phyloP scores from a whole-genome alignment of 2,113 vertebrate species.

The Arvicanthis niloticus region DNA sequence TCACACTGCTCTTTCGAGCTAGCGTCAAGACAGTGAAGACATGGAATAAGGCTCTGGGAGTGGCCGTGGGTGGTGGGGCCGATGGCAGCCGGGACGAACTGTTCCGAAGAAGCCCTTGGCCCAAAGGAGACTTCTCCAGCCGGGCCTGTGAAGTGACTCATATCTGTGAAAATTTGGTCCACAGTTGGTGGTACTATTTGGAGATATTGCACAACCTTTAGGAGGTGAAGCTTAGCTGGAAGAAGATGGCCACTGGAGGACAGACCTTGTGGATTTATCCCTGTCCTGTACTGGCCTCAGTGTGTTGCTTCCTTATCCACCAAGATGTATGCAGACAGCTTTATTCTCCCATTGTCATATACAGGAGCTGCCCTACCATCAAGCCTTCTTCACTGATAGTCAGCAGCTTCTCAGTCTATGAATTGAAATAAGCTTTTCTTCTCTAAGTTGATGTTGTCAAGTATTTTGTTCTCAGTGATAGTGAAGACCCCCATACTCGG shows the following conservation, averaged over 20 bases:
- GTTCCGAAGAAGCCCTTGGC: conserved; percentile 88
- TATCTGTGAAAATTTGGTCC: background rate
- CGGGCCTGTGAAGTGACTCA: conserved; percentile 93
- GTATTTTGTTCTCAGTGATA: background rate
- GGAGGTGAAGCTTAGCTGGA: background rate
- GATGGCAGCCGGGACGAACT: conserved; percentile 88
- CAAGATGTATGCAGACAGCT: background rate
- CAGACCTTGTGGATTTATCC: background rate
- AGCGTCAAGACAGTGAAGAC: conserved; percentile 98
- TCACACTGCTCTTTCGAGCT: conserved; percentile 94
- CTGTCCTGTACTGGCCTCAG: background rate
- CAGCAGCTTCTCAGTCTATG: background rate
- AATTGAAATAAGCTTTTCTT: background rate
- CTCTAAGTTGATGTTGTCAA: background rate
- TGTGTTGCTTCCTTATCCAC: background rate
- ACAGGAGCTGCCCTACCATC: background rate
- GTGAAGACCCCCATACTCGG: too few relatives aligned
- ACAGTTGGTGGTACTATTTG: background rate
- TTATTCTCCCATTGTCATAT: background rate
- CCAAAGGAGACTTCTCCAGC: conserved; percentile 91
- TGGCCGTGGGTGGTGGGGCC: conserved; percentile 84
- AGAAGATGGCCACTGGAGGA: background rate
- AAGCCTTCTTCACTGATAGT: background rate
- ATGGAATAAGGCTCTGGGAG: conserved; percentile 95
- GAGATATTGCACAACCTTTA: background rate